Conservation (phyloP, 2,797 vertebrate species). For the Bradypodion ventrale region DNA sequence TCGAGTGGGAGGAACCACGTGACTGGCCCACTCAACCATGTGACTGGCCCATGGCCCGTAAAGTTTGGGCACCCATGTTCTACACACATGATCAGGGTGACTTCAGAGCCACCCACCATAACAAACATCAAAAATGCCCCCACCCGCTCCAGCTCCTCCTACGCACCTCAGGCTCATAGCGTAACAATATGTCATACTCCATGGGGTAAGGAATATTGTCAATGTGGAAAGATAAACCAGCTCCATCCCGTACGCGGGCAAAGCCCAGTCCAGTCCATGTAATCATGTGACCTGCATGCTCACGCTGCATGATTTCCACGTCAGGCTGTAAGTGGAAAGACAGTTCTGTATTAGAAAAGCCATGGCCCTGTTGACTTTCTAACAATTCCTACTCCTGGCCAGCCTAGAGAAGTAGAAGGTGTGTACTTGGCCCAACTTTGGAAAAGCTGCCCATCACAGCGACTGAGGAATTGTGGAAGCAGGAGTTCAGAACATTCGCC, state of each 20-base stretch:
- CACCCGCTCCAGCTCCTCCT: neutral
- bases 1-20: no score
- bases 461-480: no score
- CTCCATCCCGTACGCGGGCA: constrained; percentile 82
- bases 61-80: no score
- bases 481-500: no score
- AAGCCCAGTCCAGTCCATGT: constrained; percentile 86
- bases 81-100: no score
- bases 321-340: constrained; percentile 73
- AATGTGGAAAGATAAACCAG: constrained; percentile 84
- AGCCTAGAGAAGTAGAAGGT: no score
- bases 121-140: neutral
- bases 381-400: neutral
- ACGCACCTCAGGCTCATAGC: constrained; percentile 86
- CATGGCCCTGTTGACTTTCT: neutral
- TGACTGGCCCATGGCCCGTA: no score
- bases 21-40: no score
- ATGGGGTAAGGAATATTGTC: constrained; percentile 84
- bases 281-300: constrained; percentile 73
- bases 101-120: no score
- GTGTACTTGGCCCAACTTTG: no score
- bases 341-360: neutral
- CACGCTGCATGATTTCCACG: constrained; percentile 74
- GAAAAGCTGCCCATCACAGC: no score
- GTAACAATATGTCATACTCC: constrained; percentile 89